Percentiles rank a stretch among this genome's conserved stretches.
Evolutionary conservation across 2,888 invertebrate genomes (phyloP).

Genomic region (Drosophila rubida): DNA sequence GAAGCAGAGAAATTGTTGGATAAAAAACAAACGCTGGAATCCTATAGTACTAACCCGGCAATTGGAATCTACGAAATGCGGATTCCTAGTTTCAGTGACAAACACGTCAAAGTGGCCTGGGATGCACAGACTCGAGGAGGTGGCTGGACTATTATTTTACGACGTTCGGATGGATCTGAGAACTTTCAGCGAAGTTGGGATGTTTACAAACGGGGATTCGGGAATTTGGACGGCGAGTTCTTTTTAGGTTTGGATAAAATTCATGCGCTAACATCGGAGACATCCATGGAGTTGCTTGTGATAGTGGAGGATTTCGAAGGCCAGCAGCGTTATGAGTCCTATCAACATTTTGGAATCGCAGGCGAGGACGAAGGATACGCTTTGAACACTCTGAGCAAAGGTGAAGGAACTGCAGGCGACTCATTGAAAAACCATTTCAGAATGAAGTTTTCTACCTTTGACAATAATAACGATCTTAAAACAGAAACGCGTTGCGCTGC

Average conservation of each 20-base stretch:
- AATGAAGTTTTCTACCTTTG: not conserved
- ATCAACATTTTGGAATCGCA: slow-evolving; percentile 32
- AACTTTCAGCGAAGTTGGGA: slow-evolving; percentile 43
- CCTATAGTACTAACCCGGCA: not conserved
- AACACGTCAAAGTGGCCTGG: slow-evolving; percentile 44
- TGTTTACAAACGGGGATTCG: slow-evolving; percentile 44
- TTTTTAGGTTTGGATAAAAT: slow-evolving; percentile 53
- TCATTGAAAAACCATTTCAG: slow-evolving; percentile 29
- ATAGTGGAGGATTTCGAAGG: slow-evolving; percentile 34
- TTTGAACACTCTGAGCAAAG: slow-evolving; percentile 29
- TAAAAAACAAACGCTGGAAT: not conserved
- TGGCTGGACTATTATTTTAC: slow-evolving; percentile 39
- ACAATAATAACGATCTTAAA: not conserved
- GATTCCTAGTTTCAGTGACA: slow-evolving; percentile 33
- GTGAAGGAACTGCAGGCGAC: slow-evolving; percentile 39
- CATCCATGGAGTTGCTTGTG: slow-evolving; percentile 30
- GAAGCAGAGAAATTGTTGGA: no score
- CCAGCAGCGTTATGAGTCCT: slow-evolving; percentile 12
- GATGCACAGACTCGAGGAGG: slow-evolving; percentile 32
- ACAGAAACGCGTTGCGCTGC: not conserved
- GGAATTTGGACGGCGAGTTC: slow-evolving; percentile 39
- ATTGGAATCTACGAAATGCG: slow-evolving; percentile 37
- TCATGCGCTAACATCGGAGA: slow-evolving; percentile 29
- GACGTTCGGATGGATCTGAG: slow-evolving; percentile 36
- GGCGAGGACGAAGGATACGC: slow-evolving; percentile 24